Conservation (phyloP, 2,797 vertebrate genomes). For the Myotis myotis region DNA sequence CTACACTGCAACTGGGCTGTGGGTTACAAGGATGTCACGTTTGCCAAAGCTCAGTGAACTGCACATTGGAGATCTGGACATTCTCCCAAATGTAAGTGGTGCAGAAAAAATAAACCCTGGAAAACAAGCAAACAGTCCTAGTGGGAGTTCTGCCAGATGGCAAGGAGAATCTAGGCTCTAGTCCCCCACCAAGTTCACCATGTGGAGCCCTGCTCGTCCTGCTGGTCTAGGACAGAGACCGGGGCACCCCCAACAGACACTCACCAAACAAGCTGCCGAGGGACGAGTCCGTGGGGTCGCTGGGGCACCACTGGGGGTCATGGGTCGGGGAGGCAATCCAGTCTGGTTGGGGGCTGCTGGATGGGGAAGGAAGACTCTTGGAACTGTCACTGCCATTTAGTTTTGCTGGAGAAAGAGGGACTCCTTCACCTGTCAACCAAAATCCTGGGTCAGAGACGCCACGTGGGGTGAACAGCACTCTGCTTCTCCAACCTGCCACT, state of each 20-base stretch:
- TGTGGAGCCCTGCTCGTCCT: neutral
- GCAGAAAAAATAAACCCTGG: neutral
- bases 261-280: slow-evolving; percentile 97
- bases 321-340: slow-evolving; percentile 99
- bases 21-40: neutral
- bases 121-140: neutral
- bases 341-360: slow-evolving; percentile 92
- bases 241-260: slow-evolving; percentile 53
- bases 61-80: neutral
- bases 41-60: neutral
- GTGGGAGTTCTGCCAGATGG: neutral
- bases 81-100: neutral
- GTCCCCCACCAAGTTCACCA: neutral
- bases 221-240: neutral
- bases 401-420: slow-evolving; percentile 94
- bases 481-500: neutral
- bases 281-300: slow-evolving; percentile 95
- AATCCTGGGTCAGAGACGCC: neutral
- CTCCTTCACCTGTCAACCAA: slow-evolving; percentile 90
- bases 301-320: slow-evolving; percentile 99
- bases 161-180: neutral
- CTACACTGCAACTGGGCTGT: neutral
- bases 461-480: fast-evolving
- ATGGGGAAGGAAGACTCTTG: slow-evolving; percentile 93
- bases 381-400: slow-evolving; percentile 92